These are phyloP conservation scores for Paramuricea clavata DNA, from an alignment of 92 coral and sea anemone genomes.

Conservation along the genomic window DNA sequence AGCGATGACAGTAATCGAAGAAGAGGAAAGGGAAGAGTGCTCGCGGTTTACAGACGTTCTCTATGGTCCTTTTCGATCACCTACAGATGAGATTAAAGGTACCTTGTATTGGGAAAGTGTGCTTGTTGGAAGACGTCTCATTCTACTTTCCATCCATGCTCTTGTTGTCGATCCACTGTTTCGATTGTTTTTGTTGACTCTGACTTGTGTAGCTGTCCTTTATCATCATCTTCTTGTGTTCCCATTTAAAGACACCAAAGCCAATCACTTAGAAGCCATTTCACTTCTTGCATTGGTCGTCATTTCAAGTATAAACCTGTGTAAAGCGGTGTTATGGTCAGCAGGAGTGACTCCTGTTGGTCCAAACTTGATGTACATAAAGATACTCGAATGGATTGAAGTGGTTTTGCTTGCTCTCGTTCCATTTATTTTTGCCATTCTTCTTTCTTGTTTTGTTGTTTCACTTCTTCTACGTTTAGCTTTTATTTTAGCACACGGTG, in stretches of 20 bases:
- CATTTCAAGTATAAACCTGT: slow-evolving; percentile 66
- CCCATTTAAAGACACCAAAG: slow-evolving; percentile 66
- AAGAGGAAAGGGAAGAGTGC: not conserved
- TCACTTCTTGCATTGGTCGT: slow-evolving; percentile 61
- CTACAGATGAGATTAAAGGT: slow-evolving; percentile 40
- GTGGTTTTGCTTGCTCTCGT: slow-evolving; percentile 47
- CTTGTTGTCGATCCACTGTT: slow-evolving; percentile 70
- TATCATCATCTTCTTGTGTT: slow-evolving; percentile 61
- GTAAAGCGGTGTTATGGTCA: slow-evolving; percentile 65
- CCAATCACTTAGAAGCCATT: slow-evolving; percentile 59
- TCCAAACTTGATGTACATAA: slow-evolving; percentile 33
- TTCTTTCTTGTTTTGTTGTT: slow-evolving; percentile 7
- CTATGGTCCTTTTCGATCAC: slow-evolving; percentile 65
- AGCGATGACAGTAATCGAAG: not conserved
- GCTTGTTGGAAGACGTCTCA: slow-evolving; percentile 74
- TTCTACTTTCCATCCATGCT: slow-evolving; percentile 63
- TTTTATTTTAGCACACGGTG: not conserved
- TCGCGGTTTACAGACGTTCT: slow-evolving; percentile 45
- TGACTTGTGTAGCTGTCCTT: slow-evolving; percentile 51
- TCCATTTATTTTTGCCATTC: slow-evolving; percentile 50
- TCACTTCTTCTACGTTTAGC: not conserved
- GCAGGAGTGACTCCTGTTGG: slow-evolving; percentile 65
- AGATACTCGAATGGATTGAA: slow-evolving; percentile 57
- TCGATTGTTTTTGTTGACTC: slow-evolving; percentile 61
- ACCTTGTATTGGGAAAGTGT: slow-evolving; percentile 79